Base-by-base conservation (phyloP, 2,888 invertebrate species). In the Tortricodes alternella region DNA sequence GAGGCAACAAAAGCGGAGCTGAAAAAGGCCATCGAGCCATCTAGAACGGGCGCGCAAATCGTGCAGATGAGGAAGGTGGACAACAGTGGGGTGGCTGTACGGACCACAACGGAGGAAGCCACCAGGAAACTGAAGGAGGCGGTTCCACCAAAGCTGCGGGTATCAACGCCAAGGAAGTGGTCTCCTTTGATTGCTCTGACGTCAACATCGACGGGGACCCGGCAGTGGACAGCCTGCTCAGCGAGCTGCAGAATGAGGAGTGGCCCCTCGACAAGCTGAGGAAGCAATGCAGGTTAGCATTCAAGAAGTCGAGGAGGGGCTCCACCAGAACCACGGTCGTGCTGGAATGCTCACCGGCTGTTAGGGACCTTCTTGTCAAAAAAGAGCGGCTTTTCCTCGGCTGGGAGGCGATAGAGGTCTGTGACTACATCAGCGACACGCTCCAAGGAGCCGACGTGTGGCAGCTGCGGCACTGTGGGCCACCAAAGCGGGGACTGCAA, bases 41-140 rank as follows among this genome's bases (percentile, higher is more conserved):
- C n/a, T 0, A 4, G 23, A 0, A 0, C 41, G 0, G 50, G 58
- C 2, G 46, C 68, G 0, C 39, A 61, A 4, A 38, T 70, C 0
- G 0, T 35, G 8, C 3, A 29, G 0, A 46, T 61, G 0, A 15
- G 62, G 0, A 60, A 43, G 19, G 52, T 68, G 0, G 63, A 62
- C 1, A 64, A 27, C 16, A 52, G 55, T 0, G 67, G 65, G 0
- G 56, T 64, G 0, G 43, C 61, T 1, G 2, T 69, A 0, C n/a
- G 60, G 11, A 62, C 64, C 0, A 32, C 59, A 0, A 49, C 46
- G 0, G 8, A n/a, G 0, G 60, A 46, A 1, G 46, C 39, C 0
- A 62, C 64, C 0, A 2, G 19, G 0, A 57, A 29, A 1, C 37
- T 67, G 0, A 55, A 43, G 1, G 41, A 21, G 0, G 60, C 63